These are phyloP conservation scores for Hyles euphorbiae DNA, from an alignment of 1,140 invertebrate species.

Conservation along the genomic window DNA sequence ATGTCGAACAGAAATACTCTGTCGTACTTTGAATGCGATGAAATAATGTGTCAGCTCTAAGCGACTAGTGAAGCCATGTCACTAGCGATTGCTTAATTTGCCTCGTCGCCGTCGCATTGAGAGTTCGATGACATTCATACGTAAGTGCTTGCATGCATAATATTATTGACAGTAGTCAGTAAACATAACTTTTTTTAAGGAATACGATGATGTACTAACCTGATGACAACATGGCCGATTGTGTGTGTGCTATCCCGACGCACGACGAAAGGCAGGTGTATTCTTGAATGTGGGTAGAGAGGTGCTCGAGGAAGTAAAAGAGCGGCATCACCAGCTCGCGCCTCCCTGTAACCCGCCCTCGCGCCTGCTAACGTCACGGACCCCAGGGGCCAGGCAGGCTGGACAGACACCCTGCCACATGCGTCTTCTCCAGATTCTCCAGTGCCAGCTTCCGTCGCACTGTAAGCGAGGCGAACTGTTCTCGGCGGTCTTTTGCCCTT, in stretches of 20 bases:
- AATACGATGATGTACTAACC: conserved; percentile 74
- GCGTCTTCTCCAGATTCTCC: conserved; percentile 81
- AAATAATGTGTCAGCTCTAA: conserved; percentile 10
- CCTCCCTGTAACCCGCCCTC: conserved; percentile 87
- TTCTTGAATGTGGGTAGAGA: conserved; percentile 89
- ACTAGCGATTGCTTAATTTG: conserved; percentile 13
- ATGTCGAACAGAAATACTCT: neutral
- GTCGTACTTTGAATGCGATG: conserved; percentile 2
- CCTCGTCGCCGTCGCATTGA: neutral
- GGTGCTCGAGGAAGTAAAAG: conserved; percentile 92
- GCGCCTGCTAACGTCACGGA: conserved; percentile 84
- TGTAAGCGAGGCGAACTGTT: conserved; percentile 87
- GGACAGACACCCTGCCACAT: conserved; percentile 80
- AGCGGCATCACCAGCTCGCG: conserved; percentile 86
- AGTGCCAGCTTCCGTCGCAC: conserved; percentile 85
- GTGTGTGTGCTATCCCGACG: conserved; percentile 79
- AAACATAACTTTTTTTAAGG: no score
- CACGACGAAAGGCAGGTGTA: conserved; percentile 92
- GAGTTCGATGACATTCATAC: conserved; percentile 1
- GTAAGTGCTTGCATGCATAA: no score
- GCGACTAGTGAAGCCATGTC: conserved; percentile 13
- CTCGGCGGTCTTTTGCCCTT: conserved; percentile 78
- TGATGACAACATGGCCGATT: conserved; percentile 87
- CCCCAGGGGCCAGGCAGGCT: conserved; percentile 83
- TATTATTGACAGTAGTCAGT: no score